Conservation (phyloP, 2,888 invertebrate genomes). For the Willowsia nigromaculata region DNA sequence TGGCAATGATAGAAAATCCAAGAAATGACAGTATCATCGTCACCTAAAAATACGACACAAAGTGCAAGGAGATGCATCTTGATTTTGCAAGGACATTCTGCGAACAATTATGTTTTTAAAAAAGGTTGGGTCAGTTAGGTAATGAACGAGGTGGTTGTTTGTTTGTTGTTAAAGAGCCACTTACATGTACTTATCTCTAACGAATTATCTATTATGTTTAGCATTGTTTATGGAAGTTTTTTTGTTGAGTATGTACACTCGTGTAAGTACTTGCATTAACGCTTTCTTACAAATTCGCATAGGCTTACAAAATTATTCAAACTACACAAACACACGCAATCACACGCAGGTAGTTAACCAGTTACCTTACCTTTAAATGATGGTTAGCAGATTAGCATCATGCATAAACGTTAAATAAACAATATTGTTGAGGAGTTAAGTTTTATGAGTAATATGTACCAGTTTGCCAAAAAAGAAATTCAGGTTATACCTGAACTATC, state of each 20-base stretch:
- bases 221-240: no score
- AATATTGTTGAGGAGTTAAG: neutral
- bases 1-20: neutral
- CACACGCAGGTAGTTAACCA: no score
- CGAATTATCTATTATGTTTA: neutral
- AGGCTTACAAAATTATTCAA: neutral
- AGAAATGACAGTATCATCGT: neutral
- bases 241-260: neutral
- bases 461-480: constrained; percentile 24
- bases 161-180: constrained; percentile 14
- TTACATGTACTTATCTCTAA: constrained; percentile 21
- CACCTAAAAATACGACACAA: neutral
- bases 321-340: neutral
- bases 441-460: neutral
- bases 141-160: neutral
- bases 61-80: constrained; percentile 52
- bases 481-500: constrained; percentile 30
- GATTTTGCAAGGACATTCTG: constrained; percentile 53
- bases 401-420: neutral
- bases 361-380: no score
- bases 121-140: constrained; percentile 33
- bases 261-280: neutral
- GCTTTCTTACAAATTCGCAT: constrained; percentile 8
- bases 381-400: neutral
- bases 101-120: neutral